phyloP scores from a whole-genome alignment of 2,888 invertebrate genomes.

The Pristionchus arcanus region DNA sequence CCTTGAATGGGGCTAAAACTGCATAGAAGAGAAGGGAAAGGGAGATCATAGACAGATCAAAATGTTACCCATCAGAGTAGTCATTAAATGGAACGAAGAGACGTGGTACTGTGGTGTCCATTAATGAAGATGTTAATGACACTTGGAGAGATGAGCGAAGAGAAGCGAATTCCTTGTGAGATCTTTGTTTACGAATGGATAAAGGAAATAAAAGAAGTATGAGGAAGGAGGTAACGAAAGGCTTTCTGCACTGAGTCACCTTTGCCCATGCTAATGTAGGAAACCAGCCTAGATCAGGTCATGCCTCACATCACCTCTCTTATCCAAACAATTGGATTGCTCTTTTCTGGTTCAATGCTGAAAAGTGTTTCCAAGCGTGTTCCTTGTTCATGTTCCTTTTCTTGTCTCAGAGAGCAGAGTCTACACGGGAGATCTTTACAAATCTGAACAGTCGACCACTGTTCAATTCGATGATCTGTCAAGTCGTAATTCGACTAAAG shows the following conservation, averaged over 20 bases:
- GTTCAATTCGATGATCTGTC: background rate
- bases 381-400: background rate
- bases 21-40: slow-evolving; percentile 15
- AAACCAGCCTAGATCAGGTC: slow-evolving; percentile 9
- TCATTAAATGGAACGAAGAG: background rate
- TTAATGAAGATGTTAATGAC: background rate
- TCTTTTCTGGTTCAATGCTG: background rate
- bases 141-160: background rate
- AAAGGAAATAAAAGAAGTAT: background rate
- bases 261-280: background rate
- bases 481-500: background rate
- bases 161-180: background rate
- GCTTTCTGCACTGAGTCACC: background rate
- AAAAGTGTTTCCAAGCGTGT: background rate
- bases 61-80: slow-evolving; percentile 15
- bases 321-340: background rate
- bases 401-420: background rate
- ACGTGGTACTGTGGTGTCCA: background rate
- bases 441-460: background rate
- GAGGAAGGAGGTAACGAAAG: too few species aligned
- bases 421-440: background rate
- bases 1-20: slow-evolving; percentile 3
- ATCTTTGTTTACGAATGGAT: background rate
- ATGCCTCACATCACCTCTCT: background rate
- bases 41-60: slow-evolving; percentile 35